Evolutionary conservation across 1,140 invertebrate genomes (phyloP), one percentile per base, ranked within the genome.

Genomic region (Drosophila parabipectinata): DNA sequence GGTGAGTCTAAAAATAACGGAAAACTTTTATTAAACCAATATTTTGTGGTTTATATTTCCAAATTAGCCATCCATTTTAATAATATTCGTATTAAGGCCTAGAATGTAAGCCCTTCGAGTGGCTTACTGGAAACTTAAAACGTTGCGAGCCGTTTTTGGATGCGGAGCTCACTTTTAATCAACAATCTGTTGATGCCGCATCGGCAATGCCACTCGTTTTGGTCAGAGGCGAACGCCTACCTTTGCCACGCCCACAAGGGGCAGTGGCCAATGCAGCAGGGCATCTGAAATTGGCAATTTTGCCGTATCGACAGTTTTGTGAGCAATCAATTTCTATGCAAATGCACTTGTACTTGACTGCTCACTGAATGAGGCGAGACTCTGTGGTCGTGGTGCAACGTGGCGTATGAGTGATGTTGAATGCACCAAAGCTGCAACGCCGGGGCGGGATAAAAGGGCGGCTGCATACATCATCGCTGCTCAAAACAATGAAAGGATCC

Each of bases 241-340:
- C 32, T 14, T 30, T 15, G 56, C 47, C 72, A 67, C 62, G 62
- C 72, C 72, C 74, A 76, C 18, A 8, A 10, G 44, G 18, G 56
- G 44, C 28, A 60, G 56, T 28, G 6, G 50, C 76, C 68, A 50
- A 52, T 72, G 54, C 57, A 59, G 71, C 41, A 57, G 60, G 51
- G 50, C 64, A 66, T 56, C 62, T 48, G 51, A 84, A 83, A 88
- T 83, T 88, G 83, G 15, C 83, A 88, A 88, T 88, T 88, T 89
- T 59, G 77, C 67, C 77, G 76, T 76, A 83, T 88, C 84, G 79
- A 72, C 83, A 88, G 82, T 88, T 88, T 88, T 88, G 79, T 69
- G 84, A 83, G 84, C 83, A 88, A 88, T 88, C 83, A 88, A 88
- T 88, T 88, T 88, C 72, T 83, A 88, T 88, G 83, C 83, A 88